Evolutionary conservation across 2,113 vertebrate species (phyloP).

Genomic region (Oryzias curvinotus): DNA sequence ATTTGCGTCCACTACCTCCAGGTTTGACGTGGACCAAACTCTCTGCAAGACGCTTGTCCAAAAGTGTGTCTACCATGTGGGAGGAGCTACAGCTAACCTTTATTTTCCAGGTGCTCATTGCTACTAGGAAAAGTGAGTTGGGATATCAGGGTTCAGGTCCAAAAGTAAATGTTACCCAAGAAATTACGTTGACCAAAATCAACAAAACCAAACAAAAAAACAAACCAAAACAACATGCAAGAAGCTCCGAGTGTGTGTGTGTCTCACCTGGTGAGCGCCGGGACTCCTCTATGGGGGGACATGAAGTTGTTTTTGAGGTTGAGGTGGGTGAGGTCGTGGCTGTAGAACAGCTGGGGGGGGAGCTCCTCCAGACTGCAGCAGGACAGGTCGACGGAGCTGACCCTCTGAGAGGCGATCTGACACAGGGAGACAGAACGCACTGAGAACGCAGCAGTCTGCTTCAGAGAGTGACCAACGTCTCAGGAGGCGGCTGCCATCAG

Average conservation of each 20-base stretch:
- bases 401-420: conserved; percentile 93
- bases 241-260: neutral
- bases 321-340: conserved; percentile 98
- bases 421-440: conserved; percentile 7
- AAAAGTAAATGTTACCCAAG: too few relatives aligned
- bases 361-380: conserved; percentile 95
- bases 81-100: too few relatives aligned
- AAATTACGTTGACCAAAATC: too few relatives aligned
- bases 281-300: conserved; percentile 65
- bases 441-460: neutral
- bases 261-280: conserved; percentile 67
- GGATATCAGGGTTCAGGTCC: too few relatives aligned
- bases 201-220: neutral
- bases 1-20: too few relatives aligned
- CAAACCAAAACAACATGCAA: neutral
- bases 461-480: too few relatives aligned
- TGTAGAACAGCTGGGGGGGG: conserved; percentile 93
- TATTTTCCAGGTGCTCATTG: too few relatives aligned
- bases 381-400: conserved; percentile 96
- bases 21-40: too few relatives aligned
- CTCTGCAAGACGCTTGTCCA: too few relatives aligned
- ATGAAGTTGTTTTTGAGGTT: conserved; percentile 97
- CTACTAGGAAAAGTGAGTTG: too few relatives aligned
- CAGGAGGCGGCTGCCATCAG: too few relatives aligned
- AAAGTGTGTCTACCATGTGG: too few relatives aligned